phyloP scores from a whole-genome alignment of 1,140 invertebrate genomes.

The Babylonia areolata region DNA sequence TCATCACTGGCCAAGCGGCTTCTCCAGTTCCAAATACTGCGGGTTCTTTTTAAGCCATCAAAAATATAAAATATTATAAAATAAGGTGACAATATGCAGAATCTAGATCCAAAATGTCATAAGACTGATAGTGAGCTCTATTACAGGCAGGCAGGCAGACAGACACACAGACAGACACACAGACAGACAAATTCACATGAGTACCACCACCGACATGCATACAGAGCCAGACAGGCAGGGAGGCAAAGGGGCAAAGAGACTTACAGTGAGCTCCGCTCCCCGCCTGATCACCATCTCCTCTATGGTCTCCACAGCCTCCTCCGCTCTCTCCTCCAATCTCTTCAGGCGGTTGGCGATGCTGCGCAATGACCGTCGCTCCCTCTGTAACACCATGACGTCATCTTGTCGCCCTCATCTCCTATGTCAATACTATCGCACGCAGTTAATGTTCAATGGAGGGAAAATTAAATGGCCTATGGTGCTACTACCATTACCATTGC shows the following conservation, averaged over 20 bases:
- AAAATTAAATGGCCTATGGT: too few species aligned
- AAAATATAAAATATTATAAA: too few species aligned
- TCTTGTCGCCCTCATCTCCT: not conserved
- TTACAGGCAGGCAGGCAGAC: not conserved
- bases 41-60: too few species aligned
- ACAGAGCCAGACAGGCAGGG: not conserved
- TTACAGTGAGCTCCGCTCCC: constrained; percentile 20
- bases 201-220: not conserved
- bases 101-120: too few species aligned
- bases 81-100: too few species aligned
- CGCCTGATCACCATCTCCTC: constrained; percentile 19
- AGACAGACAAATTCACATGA: not conserved
- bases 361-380: constrained; percentile 2
- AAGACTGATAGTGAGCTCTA: too few species aligned
- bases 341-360: not conserved
- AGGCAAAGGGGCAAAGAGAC: not conserved
- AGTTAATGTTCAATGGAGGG: too few species aligned
- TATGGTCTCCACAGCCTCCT: not conserved
- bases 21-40: too few species aligned
- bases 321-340: not conserved
- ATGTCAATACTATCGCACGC: not conserved
- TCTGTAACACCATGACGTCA: not conserved
- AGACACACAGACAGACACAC: not conserved
- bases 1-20: too few species aligned
- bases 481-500: too few species aligned